A percentile compares a stretch with the other conserved stretches of the same genome.
These are phyloP conservation scores for Perca schrenkii DNA, from an alignment of 2,113 vertebrate genomes.

Conservation along the genomic window DNA sequence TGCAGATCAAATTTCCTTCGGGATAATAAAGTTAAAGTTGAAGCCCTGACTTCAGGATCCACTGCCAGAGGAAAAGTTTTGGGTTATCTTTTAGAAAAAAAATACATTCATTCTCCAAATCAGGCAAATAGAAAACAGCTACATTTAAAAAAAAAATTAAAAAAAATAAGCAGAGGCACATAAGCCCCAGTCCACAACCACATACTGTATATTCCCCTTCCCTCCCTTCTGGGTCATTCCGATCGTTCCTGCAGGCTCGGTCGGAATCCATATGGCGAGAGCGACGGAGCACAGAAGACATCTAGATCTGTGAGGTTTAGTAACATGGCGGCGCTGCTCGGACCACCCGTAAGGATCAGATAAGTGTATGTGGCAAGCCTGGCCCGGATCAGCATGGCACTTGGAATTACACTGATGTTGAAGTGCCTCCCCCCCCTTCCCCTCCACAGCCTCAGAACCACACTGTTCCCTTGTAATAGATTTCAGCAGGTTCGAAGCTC, in stretches of 20 bases:
- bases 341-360: conserved; percentile 85
- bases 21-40: too few relatives aligned
- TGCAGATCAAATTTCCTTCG: too few relatives aligned
- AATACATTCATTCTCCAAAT: conserved; percentile 30
- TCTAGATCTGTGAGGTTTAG: conserved; percentile 61
- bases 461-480: conserved; percentile 80
- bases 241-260: conserved; percentile 47
- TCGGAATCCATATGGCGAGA: conserved; percentile 22
- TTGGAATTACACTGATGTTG: conserved; percentile 79
- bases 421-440: conserved; percentile 13
- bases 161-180: not conserved
- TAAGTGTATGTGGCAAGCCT: conserved; percentile 79
- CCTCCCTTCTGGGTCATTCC: conserved; percentile 57
- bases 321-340: conserved; percentile 33
- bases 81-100: conserved; percentile 8
- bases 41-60: too few relatives aligned
- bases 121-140: conserved; percentile 47
- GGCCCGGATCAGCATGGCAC: conserved; percentile 82
- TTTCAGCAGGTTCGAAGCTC: conserved; percentile 79
- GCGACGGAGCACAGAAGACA: conserved; percentile 63
- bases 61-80: not conserved
- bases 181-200: conserved; percentile 54
- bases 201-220: conserved; percentile 39
- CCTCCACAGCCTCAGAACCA: conserved; percentile 60
- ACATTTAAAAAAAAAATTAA: not conserved